phyloP scores from a whole-genome alignment of 2,888 invertebrate species.

The Trypoxylon attenuatum region DNA sequence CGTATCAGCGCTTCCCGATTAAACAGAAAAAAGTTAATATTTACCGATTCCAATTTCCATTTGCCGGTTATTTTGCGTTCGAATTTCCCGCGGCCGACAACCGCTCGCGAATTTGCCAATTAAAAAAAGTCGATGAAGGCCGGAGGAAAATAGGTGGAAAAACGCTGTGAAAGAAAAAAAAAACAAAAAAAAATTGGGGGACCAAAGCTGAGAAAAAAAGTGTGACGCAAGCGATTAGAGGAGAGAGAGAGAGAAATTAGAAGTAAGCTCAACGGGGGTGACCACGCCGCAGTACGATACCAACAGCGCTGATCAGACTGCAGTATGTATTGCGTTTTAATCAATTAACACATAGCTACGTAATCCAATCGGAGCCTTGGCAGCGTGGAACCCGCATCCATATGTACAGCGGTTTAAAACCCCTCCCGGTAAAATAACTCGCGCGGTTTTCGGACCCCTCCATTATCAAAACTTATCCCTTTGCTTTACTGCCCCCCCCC shows the following conservation, averaged over 20 bases:
- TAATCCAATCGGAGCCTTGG: slow-evolving; percentile 63
- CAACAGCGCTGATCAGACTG: neutral
- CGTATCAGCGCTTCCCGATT: neutral
- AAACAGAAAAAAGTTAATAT: slow-evolving; percentile 1
- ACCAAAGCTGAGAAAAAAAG: neutral
- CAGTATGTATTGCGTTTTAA: slow-evolving; percentile 58
- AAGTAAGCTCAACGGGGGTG: neutral
- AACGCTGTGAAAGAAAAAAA: neutral
- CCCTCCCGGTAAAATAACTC: slow-evolving; percentile 55
- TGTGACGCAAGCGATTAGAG: slow-evolving; percentile 3
- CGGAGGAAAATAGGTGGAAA: neutral
- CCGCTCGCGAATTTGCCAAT: neutral
- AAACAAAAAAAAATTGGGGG: neutral
- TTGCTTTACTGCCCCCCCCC: neutral
- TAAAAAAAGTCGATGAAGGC: too few relatives aligned
- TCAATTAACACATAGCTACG: slow-evolving; percentile 64
- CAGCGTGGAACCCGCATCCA: slow-evolving; percentile 55
- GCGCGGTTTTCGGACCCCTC: slow-evolving; percentile 53
- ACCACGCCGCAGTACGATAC: slow-evolving; percentile 4
- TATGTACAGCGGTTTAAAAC: slow-evolving; percentile 64
- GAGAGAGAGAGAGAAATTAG: slow-evolving; percentile 17
- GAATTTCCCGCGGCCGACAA: neutral
- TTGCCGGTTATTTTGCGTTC: neutral
- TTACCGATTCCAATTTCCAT: neutral
- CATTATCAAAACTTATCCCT: slow-evolving; percentile 18